These are phyloP conservation scores for Noctuana brunneofusca DNA, from an alignment of 2,888 invertebrate genomes.

Conservation along the genomic window DNA sequence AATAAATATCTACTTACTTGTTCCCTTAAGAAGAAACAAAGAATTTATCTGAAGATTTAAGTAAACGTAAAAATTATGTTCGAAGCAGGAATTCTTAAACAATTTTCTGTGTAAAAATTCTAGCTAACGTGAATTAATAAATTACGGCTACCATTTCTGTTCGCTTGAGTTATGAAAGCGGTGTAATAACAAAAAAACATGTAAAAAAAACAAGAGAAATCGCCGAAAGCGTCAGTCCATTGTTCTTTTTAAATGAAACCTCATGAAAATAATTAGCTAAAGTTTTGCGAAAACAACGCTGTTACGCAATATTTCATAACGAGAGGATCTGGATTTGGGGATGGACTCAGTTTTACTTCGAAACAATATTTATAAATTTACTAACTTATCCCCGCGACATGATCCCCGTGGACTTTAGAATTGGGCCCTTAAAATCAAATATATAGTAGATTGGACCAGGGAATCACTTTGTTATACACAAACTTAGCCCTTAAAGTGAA, in stretches of 20 bases:
- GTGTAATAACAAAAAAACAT: not conserved
- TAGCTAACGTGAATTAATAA: not conserved
- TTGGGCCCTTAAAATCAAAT: too few species aligned
- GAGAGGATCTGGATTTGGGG: not conserved
- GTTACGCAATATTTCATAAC: constrained; percentile 1
- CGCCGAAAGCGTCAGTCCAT: not conserved
- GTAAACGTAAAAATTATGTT: not conserved
- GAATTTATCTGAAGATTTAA: too few species aligned
- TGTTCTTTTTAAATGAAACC: constrained; percentile 8
- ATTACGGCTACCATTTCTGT: not conserved
- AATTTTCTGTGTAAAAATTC: not conserved
- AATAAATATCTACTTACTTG: too few species aligned
- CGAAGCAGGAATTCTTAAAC: not conserved
- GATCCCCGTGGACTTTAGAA: too few species aligned
- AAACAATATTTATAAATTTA: too few species aligned
- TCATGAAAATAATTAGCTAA: constrained; percentile 14
- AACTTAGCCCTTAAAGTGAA: too few species aligned
- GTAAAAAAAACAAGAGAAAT: not conserved
- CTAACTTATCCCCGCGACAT: too few species aligned
- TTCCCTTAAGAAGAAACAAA: too few species aligned
- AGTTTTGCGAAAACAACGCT: constrained; percentile 10
- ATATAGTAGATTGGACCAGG: too few species aligned
- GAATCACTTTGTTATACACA: too few species aligned
- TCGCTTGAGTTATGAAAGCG: not conserved
- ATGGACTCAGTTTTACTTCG: not conserved